These are phyloP conservation scores for Pipra filicauda DNA, from an alignment of 2,113 vertebrate genomes.

Conservation along the genomic window DNA sequence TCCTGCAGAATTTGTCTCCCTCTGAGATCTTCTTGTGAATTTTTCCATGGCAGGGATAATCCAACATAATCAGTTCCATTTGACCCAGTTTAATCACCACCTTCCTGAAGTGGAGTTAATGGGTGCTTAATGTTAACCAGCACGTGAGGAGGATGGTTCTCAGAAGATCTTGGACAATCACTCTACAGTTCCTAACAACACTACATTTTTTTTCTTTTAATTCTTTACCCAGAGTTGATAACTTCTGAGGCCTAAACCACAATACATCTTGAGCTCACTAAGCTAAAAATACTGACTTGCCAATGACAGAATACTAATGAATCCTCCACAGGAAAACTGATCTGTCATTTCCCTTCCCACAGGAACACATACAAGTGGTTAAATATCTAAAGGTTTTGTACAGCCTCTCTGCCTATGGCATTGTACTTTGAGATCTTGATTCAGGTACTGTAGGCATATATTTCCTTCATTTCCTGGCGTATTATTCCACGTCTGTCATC, in stretches of 20 bases:
- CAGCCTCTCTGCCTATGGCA: neutral
- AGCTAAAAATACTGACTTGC: constrained; percentile 17
- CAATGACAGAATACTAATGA: constrained; percentile 22
- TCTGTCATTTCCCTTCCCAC: neutral
- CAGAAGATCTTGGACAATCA: neutral
- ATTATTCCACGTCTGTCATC: neutral
- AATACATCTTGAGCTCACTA: neutral
- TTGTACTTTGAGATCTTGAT: neutral
- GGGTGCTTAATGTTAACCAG: neutral
- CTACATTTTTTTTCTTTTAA: neutral
- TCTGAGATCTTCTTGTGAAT: constrained; percentile 5
- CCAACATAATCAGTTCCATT: constrained; percentile 56
- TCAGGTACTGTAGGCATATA: neutral
- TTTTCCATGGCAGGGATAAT: constrained; percentile 50
- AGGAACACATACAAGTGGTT: neutral
- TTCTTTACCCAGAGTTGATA: neutral
- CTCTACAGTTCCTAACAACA: neutral
- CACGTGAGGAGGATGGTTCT: neutral
- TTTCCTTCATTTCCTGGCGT: neutral
- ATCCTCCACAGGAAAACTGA: constrained; percentile 24
- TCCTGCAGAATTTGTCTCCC: neutral
- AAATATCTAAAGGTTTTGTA: neutral
- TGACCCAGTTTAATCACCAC: constrained; percentile 49
- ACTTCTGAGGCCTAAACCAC: constrained; percentile 23
- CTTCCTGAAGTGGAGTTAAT: constrained; percentile 34